These are phyloP conservation scores for Notarius lentiginosus DNA, from an alignment of 2,113 vertebrate species.

Conservation along the genomic window DNA sequence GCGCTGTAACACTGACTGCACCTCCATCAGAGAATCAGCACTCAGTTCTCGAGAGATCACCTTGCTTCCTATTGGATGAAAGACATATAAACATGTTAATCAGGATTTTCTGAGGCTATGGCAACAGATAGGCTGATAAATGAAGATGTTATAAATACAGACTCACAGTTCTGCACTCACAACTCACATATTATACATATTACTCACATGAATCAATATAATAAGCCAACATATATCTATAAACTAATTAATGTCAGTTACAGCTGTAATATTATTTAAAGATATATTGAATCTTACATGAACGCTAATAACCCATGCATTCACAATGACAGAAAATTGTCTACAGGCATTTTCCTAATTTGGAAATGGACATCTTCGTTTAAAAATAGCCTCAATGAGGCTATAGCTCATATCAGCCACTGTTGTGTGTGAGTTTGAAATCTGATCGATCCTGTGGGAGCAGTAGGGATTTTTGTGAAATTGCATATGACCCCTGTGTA, in stretches of 20 bases:
- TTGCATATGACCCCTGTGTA: too few relatives aligned
- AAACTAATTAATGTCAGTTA: not conserved
- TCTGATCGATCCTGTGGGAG: too few relatives aligned
- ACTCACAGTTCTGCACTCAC: not conserved
- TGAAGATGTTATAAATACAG: not conserved
- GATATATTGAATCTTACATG: too few relatives aligned
- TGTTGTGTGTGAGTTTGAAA: too few relatives aligned
- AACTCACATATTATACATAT: not conserved
- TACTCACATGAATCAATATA: not conserved
- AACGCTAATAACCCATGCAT: not conserved
- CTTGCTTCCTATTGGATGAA: conserved; percentile 72
- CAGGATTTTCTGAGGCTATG: not conserved
- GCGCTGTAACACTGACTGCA: conserved; percentile 75
- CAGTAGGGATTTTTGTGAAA: too few relatives aligned
- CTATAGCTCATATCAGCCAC: too few relatives aligned
- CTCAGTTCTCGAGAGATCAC: conserved; percentile 82
- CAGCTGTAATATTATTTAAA: not conserved
- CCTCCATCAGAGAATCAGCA: conserved; percentile 72
- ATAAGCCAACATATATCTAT: not conserved
- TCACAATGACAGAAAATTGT: not conserved
- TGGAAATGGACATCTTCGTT: not conserved
- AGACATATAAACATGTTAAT: not conserved
- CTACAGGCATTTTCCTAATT: not conserved
- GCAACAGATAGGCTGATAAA: not conserved
- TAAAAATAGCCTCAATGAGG: too few relatives aligned